Base-by-base conservation (phyloP, 2,113 vertebrate genomes). In the Chaenogobius annularis region DNA sequence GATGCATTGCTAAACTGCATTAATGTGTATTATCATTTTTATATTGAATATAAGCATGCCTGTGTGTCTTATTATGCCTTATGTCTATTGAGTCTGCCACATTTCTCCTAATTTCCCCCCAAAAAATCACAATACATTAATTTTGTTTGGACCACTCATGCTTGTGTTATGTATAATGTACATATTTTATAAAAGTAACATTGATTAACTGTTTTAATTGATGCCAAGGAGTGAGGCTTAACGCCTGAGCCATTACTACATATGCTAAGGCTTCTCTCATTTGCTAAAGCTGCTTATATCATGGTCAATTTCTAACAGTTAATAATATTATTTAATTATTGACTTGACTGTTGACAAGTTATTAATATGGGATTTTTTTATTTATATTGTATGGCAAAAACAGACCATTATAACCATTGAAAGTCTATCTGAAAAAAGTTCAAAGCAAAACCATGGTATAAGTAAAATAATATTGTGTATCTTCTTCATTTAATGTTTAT, bases 381-480 rank as follows among this genome's bases (percentile, higher is more conserved):
- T 23, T 6, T 22, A 58, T 26, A 58, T 26, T 58, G 20, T 58
- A 58, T 58, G 26, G 22, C 12, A 58, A 26, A 26, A 35, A 35
- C 58, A 61, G 5, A 61, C 7, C 26, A 31, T 8, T 17, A 40
- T n/a, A 43, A n/a, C 3, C 10, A 35, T 46, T 46, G 44, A 46
- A 46, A 46, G 44, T 40, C 37, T 46, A 46, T 46, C 48, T 52
- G 2, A n/a, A 40, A 63, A 40, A 15, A 5, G 1, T n/a, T 40
- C 58, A 3, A 63, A 63, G 31, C 35, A 35, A 63, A 40, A 63
- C 61, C 61, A 63, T 63, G 61, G 19, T 37, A n/a, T 63, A 63
- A 63, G 35, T 63, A 0, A 31, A 20, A 63, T 40, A 40, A 40
- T 63, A 43, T 17, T 40, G 9, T 43, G 19, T 20, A 40, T 43